phyloP scores from a whole-genome alignment of 2,797 vertebrate genomes.

The Graptemys geographica region DNA sequence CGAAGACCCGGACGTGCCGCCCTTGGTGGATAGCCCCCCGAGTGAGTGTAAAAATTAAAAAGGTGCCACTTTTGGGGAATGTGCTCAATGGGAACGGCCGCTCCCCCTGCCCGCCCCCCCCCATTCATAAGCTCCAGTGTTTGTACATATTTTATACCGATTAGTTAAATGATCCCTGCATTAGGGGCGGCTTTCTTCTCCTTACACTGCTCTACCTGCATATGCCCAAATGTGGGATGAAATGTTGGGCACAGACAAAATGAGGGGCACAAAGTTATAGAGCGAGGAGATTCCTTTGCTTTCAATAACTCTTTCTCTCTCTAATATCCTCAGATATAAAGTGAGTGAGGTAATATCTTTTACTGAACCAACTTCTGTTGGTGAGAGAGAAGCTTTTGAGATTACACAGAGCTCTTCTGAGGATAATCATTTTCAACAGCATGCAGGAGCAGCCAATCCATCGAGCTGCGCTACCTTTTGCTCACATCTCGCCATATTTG shows the following conservation, averaged over 20 bases:
- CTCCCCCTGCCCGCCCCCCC: too few species aligned
- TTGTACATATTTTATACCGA: not conserved
- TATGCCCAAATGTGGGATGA: not conserved
- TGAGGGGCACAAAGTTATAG: not conserved
- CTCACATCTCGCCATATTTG: fast-evolving
- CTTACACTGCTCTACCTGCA: fast-evolving
- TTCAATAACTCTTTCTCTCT: not conserved
- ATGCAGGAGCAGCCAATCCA: fast-evolving
- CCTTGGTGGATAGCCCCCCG: too few species aligned
- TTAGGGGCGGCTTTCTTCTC: fast-evolving
- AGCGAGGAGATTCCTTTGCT: not conserved
- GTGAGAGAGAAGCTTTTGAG: not conserved
- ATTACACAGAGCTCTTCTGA: fast-evolving
- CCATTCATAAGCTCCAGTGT: not conserved
- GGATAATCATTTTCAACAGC: not conserved
- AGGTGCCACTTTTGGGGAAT: too few species aligned
- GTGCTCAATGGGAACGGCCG: too few species aligned
- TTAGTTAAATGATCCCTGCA: fast-evolving
- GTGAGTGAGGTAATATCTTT: not conserved
- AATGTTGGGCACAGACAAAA: not conserved
- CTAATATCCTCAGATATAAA: too few species aligned
- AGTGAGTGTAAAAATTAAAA: too few species aligned
- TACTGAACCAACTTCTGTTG: not conserved
- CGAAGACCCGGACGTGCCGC: too few species aligned
- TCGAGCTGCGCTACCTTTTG: fast-evolving